A percentile compares a stretch with the other conserved stretches of the same genome.
These are phyloP conservation scores for Parasteatoda tepidariorum DNA, from an alignment of 1,140 invertebrate genomes.

Conservation along the genomic window DNA sequence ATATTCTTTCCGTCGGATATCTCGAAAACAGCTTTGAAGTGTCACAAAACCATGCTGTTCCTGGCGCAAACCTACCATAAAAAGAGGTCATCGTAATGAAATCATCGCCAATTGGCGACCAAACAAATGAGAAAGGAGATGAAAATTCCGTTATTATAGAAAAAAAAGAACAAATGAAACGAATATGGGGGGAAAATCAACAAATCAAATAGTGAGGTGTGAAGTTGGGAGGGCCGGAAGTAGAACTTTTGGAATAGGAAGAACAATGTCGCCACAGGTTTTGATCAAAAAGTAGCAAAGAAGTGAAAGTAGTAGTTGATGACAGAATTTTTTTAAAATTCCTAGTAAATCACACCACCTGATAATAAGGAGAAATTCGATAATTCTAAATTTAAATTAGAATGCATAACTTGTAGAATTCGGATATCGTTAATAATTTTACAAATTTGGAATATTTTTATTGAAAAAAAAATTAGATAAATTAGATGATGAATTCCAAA, in stretches of 20 bases:
- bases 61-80: background rate
- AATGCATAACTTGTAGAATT: too few relatives aligned
- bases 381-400: too few relatives aligned
- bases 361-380: too few relatives aligned
- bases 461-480: too few relatives aligned
- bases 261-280: slow-evolving; percentile 28
- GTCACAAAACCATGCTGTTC: slow-evolving; percentile 29
- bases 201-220: slow-evolving; percentile 35
- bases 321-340: too few relatives aligned
- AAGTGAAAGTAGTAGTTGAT: slow-evolving; percentile 16
- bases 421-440: too few relatives aligned
- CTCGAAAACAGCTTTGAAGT: slow-evolving; percentile 3
- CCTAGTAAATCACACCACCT: too few relatives aligned
- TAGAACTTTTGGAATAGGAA: background rate
- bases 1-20: slow-evolving; percentile 5
- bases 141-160: background rate
- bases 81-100: slow-evolving; percentile 33
- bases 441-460: too few relatives aligned
- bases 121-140: background rate
- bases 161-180: background rate
- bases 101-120: slow-evolving; percentile 38
- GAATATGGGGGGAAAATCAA: slow-evolving; percentile 1
- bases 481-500: too few relatives aligned
- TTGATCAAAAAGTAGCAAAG: slow-evolving; percentile 21
- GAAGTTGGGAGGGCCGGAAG: slow-evolving; percentile 51